phyloP scores from a whole-genome alignment of 37 sponge, comb jelly and placozoan genomes.

The Halisarca cf. caerulea region DNA sequence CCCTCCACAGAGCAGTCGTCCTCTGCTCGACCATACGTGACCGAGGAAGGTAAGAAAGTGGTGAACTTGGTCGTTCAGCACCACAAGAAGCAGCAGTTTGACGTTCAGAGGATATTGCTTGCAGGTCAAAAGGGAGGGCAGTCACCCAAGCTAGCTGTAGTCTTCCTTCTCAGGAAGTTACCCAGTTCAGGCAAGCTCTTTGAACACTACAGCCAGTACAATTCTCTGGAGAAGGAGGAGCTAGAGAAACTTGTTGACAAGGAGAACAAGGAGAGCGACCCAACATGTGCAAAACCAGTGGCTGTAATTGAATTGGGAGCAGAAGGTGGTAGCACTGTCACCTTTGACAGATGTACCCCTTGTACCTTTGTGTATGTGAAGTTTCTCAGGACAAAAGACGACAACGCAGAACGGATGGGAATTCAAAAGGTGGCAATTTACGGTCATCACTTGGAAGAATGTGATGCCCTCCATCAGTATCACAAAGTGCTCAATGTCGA shows the following conservation, averaged over 20 bases:
- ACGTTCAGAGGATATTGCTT: background rate
- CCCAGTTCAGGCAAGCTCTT: background rate
- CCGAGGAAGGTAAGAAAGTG: slow-evolving; percentile 42
- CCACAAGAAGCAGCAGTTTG: background rate
- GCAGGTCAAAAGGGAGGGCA: slow-evolving; percentile 18
- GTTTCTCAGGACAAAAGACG: background rate
- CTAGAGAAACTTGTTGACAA: background rate
- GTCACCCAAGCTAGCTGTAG: background rate
- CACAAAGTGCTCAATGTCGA: background rate
- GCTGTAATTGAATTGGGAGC: background rate
- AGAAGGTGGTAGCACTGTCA: background rate
- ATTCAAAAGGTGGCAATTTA: slow-evolving; percentile 41
- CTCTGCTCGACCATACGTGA: slow-evolving; percentile 46
- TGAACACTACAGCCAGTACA: background rate
- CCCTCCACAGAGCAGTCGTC: no score
- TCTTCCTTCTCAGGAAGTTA: background rate
- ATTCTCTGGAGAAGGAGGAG: background rate
- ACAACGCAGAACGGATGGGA: slow-evolving; percentile 39
- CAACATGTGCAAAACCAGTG: background rate
- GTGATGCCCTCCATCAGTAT: background rate
- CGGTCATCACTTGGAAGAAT: slow-evolving; percentile 29
- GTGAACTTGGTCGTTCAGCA: slow-evolving; percentile 47
- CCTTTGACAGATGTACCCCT: background rate
- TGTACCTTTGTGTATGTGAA: slow-evolving; percentile 8
- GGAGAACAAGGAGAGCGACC: background rate